Percentiles rank a stretch among this genome's conserved stretches.
Evolutionary conservation across 2,888 invertebrate species (phyloP).

Genomic region (Cheilosia urbana): DNA sequence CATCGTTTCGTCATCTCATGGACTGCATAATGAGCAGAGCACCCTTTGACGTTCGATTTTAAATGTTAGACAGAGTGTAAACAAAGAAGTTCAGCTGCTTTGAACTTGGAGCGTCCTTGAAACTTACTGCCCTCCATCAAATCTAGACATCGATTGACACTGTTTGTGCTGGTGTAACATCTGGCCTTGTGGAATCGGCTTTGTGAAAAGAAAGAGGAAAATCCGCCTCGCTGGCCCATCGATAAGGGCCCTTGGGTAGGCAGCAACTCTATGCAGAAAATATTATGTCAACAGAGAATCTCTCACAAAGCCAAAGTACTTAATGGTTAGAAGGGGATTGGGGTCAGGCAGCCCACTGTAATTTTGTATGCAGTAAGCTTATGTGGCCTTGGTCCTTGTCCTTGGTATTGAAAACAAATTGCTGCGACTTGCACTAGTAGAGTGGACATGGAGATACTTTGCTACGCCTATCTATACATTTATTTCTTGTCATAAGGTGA

Average conservation of each 20-base stretch:
- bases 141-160: conserved; percentile 7
- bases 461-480: neutral
- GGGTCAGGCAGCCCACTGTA: neutral
- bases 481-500: neutral
- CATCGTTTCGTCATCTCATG: neutral
- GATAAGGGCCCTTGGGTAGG: neutral
- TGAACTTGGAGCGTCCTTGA: neutral
- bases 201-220: neutral
- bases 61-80: too few species aligned
- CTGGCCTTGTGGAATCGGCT: conserved; percentile 16
- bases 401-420: conserved; percentile 14
- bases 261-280: conserved; percentile 12
- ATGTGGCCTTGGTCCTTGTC: neutral
- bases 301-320: conserved; percentile 1
- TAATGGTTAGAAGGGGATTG: neutral
- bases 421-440: neutral
- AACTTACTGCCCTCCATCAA: neutral
- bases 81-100: neutral
- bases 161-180: conserved; percentile 9
- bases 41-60: too few species aligned
- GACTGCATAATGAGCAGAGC: too few species aligned
- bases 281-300: conserved; percentile 29
- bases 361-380: neutral
- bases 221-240: neutral
- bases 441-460: neutral